Percentiles rank a stretch among this genome's conserved stretches.
These are phyloP conservation scores for Achatina immaculata DNA, from an alignment of 1,140 invertebrate species.

Conservation along the genomic window DNA sequence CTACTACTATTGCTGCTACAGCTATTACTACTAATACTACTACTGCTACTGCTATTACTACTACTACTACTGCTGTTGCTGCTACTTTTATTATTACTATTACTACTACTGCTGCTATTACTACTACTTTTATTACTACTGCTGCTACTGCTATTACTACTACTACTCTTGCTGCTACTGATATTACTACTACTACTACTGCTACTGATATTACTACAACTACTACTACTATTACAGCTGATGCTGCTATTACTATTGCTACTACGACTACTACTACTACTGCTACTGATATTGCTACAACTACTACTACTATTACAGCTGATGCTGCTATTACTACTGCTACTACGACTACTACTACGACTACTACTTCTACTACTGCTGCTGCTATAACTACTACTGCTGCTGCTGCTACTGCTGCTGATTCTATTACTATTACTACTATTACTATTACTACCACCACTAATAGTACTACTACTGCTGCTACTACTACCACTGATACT, in stretches of 20 bases:
- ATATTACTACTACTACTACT: not conserved
- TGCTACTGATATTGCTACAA: not conserved
- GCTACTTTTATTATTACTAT: not conserved
- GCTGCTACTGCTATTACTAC: not conserved
- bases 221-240: not conserved
- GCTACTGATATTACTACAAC: not conserved
- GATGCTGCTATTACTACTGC: not conserved
- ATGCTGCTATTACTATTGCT: not conserved
- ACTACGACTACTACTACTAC: slow-evolving; percentile 3
- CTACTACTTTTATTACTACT: slow-evolving; percentile 5
- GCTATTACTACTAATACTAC: not conserved
- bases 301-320: not conserved
- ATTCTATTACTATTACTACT: too few relatives aligned
- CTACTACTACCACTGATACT: not conserved
- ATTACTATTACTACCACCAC: too few relatives aligned
- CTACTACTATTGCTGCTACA: not conserved
- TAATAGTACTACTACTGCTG: not conserved
- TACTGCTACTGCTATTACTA: not conserved
- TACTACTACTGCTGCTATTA: not conserved
- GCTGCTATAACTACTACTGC: not conserved
- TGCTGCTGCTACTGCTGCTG: not conserved
- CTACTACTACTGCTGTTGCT: not conserved
- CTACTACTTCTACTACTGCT: not conserved
- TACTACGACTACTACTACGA: not conserved
- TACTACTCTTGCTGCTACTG: too few relatives aligned